Base-by-base conservation (phyloP, 2,797 vertebrate genomes). In the Uromys caudimaculatus region DNA sequence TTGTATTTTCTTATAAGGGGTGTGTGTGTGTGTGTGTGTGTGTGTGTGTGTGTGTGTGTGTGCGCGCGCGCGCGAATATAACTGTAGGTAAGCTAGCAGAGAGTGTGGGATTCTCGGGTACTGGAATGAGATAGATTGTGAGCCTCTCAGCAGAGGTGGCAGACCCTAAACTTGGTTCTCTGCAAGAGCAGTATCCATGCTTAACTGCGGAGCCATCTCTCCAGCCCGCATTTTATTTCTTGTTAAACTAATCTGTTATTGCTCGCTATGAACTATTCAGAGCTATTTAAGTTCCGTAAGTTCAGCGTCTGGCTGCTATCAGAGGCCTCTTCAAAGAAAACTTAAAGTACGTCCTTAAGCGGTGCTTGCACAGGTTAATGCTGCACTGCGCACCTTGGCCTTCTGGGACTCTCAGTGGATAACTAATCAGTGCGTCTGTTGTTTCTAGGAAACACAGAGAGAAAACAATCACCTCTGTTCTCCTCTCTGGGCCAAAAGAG, bases 381-480 rank as follows among this genome's bases (percentile, higher is more conserved):
- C 76, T 38, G 0, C 17, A 8, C 10, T 35, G 58, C 52, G 13
- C 41, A 16, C 50, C 64, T 96, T 82, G 58, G 58, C 88, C 86
- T 91, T 91, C 94, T 38, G 56, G 88, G 93, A 85, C 82, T 35
- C 17, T 79, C 54, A 19, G 1, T 29, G 47, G 56, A 91, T 54
- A 89, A 85, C 69, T 97, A 90, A 94, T 97, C 96, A 95, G 96
- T 44, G 90, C 67, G 95, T 96, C 95, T 94, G 90, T 91, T 82
- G 97, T 97, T 96, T 97, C 97, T 73, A 96, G 94, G 97, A 95
- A 96, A 97, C 95, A 1, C 0, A 88, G 91, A 75, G 92, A 64
- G 90, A 88, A 97, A 97, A 96, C 96, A 98, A 89, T 96, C 85
- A 92, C 83, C 76, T 93, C 93, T 87, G 64, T 94, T 97, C 56